phyloP scores from a whole-genome alignment of 2,797 vertebrate genomes.

The Bovichtus diacanthus region DNA sequence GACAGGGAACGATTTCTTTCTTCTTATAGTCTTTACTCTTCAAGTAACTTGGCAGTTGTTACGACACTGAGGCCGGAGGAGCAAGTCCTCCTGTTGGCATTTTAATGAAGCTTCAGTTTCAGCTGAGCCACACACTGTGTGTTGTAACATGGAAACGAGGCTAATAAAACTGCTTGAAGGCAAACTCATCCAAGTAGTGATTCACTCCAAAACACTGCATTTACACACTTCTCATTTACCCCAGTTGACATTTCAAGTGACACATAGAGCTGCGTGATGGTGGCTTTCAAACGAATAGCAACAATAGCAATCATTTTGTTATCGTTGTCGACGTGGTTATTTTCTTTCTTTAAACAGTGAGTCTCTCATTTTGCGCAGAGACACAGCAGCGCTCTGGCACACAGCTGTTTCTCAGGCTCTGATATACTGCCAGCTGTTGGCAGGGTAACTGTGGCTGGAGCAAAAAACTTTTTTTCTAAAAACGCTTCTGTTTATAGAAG shows the following conservation, averaged over 20 bases:
- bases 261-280: neutral
- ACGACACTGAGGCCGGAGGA: neutral
- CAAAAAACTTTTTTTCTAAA: neutral
- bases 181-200: slow-evolving; percentile 1
- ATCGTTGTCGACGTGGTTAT: slow-evolving; percentile 8
- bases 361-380: slow-evolving; percentile 23
- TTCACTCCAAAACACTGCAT: neutral
- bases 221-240: neutral
- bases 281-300: slow-evolving; percentile 3
- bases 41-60: neutral
- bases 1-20: neutral
- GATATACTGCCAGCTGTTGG: slow-evolving; percentile 40
- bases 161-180: slow-evolving; percentile 29
- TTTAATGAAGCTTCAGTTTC: neutral
- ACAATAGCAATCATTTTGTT: slow-evolving; percentile 10
- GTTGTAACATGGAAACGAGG: slow-evolving; percentile 20
- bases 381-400: slow-evolving; percentile 21
- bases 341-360: slow-evolving; percentile 23
- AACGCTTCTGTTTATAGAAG: slow-evolving; percentile 33
- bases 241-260: neutral
- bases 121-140: slow-evolving; percentile 10
- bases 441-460: slow-evolving; percentile 17
- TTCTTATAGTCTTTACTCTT: neutral
- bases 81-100: slow-evolving; percentile 12
- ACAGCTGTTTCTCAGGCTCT: slow-evolving; percentile 29